Evolutionary conservation across 2,888 invertebrate genomes (phyloP).

Genomic region (Brachyopa scutellaris): DNA sequence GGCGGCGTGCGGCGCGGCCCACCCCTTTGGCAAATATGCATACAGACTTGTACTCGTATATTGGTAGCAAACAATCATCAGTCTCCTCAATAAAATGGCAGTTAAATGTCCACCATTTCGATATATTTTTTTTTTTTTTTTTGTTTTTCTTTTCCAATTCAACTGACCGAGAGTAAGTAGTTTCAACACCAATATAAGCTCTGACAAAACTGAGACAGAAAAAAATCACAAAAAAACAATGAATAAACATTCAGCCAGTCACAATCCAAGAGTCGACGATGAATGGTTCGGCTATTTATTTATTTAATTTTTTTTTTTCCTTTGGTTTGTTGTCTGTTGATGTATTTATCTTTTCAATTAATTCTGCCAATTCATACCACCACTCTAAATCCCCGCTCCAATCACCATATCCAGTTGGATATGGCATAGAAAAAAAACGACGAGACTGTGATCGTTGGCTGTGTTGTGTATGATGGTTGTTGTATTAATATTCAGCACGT

Average conservation of each 20-base stretch:
- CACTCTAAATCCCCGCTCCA: conserved; percentile 70
- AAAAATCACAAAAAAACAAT: conserved; percentile 9
- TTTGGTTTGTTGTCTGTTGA: conserved; percentile 60
- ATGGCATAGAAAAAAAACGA: not conserved
- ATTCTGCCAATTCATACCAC: conserved; percentile 69
- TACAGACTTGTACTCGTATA: conserved; percentile 13
- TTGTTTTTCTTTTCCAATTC: conserved; percentile 22
- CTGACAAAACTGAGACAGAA: too few relatives aligned
- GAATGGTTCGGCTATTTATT: conserved; percentile 67
- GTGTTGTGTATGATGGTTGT: conserved; percentile 57
- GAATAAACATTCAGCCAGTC: conserved; percentile 69
- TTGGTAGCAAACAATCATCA: conserved; percentile 35
- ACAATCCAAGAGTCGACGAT: conserved; percentile 63
- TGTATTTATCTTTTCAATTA: conserved; percentile 73
- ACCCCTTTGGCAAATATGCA: conserved; percentile 64
- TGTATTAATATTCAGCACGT: conserved; percentile 70
- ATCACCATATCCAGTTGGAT: conserved; percentile 38
- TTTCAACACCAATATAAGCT: conserved; percentile 52
- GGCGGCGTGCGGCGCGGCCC: conserved; percentile 33
- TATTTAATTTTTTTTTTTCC: conserved; percentile 33
- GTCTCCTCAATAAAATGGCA: conserved; percentile 62
- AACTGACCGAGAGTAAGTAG: conserved; percentile 55
- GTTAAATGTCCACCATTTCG: conserved; percentile 69
- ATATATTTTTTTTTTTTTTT: conserved; percentile 28
- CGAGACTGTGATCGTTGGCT: conserved; percentile 59